Evolutionary conservation across 2,113 vertebrate genomes (phyloP).

Genomic region (Gorilla gorilla): DNA sequence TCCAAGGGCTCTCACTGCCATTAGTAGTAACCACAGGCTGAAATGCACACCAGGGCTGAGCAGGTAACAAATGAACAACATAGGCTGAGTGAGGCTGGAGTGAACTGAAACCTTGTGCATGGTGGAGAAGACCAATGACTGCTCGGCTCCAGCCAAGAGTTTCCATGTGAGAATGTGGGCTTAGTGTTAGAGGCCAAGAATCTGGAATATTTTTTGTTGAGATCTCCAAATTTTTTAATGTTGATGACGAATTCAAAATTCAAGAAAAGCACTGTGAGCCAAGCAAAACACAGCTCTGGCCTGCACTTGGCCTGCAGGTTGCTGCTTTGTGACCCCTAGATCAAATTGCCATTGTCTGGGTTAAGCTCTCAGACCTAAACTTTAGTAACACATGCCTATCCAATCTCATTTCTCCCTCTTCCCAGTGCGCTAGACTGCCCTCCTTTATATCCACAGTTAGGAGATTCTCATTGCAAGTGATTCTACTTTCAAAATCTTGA

Average conservation of each 20-base stretch:
- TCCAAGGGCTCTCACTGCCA: neutral
- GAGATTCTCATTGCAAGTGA: neutral
- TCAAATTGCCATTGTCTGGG: neutral
- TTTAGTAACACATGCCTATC: neutral
- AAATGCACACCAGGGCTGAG: neutral
- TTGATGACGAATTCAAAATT: neutral
- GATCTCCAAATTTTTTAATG: neutral
- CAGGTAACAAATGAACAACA: neutral
- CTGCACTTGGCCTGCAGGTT: neutral
- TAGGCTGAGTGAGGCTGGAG: neutral
- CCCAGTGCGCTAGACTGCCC: neutral
- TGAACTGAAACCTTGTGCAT: neutral
- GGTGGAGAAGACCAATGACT: neutral
- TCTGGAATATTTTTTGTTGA: neutral
- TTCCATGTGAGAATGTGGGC: neutral
- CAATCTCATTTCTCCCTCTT: neutral
- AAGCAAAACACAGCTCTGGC: neutral
- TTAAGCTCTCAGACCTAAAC: neutral
- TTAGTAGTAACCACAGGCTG: neutral
- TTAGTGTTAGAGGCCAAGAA: neutral
- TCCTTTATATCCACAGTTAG: neutral
- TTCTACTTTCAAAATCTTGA: neutral
- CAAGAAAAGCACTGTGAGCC: neutral
- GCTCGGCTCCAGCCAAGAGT: neutral
- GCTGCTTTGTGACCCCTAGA: neutral